phyloP scores from a whole-genome alignment of 1,140 invertebrate genomes.

The Euwallacea similis region DNA sequence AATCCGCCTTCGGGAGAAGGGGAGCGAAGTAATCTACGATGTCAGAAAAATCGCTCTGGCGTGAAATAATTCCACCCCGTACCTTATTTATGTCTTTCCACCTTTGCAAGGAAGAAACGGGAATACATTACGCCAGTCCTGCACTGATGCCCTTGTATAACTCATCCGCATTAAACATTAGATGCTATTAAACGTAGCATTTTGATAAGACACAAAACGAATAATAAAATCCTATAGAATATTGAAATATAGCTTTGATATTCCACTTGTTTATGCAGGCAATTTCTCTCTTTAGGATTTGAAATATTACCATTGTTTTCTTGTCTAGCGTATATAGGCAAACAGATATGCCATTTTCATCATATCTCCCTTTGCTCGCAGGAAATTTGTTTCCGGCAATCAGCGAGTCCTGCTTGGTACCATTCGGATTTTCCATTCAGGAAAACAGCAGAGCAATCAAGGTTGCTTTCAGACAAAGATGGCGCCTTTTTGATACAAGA shows the following conservation, averaged over 20 bases:
- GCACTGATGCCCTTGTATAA: too few relatives aligned
- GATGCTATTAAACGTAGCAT: too few relatives aligned
- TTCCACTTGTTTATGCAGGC: slow-evolving; percentile 2
- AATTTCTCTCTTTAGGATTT: neutral
- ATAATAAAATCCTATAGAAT: neutral
- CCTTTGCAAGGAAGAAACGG: neutral
- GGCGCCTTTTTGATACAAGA: too few relatives aligned
- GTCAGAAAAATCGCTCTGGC: slow-evolving; percentile 24
- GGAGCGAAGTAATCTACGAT: slow-evolving; percentile 22
- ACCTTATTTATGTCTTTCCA: slow-evolving; percentile 20
- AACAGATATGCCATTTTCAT: neutral
- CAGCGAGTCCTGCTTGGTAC: neutral
- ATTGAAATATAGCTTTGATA: neutral
- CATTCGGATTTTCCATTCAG: too few relatives aligned
- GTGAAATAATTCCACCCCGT: slow-evolving; percentile 23
- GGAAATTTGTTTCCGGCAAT: slow-evolving; percentile 4
- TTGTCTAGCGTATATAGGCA: slow-evolving; percentile 1
- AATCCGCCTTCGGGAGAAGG: slow-evolving; percentile 10
- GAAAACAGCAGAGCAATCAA: too few relatives aligned
- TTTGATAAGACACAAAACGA: neutral
- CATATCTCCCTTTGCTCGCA: neutral
- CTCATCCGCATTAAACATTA: too few relatives aligned
- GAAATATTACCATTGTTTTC: slow-evolving; percentile 7
- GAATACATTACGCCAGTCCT: neutral
- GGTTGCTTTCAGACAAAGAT: too few relatives aligned